These are phyloP conservation scores for Epinephelus awoara DNA, from an alignment of 2,797 vertebrate species.

Conservation along the genomic window DNA sequence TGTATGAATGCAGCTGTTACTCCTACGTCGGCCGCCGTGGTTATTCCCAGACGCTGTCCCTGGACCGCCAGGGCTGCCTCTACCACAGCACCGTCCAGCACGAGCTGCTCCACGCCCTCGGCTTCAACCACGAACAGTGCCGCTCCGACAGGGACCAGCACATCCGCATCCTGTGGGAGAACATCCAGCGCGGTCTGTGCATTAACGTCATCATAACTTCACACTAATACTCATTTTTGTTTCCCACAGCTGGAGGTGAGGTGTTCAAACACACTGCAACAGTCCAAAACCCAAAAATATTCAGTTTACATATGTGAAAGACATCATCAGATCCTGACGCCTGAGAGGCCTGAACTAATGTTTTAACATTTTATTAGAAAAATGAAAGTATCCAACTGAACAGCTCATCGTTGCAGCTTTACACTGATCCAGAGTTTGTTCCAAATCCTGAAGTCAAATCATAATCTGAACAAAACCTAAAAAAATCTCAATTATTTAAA, in stretches of 20 bases:
- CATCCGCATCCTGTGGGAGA: constrained; percentile 75
- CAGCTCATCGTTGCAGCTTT: too few relatives aligned
- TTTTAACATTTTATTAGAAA: too few relatives aligned
- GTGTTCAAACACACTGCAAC: too few relatives aligned
- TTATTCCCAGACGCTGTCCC: constrained; percentile 55
- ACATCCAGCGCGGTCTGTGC: constrained; percentile 61
- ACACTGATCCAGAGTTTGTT: too few relatives aligned
- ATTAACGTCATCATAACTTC: not conserved
- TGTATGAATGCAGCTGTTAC: constrained; percentile 57
- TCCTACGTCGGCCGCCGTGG: constrained; percentile 66
- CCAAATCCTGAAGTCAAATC: too few relatives aligned
- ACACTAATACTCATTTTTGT: too few relatives aligned
- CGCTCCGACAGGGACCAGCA: constrained; percentile 81
- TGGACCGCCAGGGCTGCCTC: constrained; percentile 75
- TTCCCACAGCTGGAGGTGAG: too few relatives aligned
- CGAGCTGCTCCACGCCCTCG: constrained; percentile 84
- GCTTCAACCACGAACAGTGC: constrained; percentile 84
- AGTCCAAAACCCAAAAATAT: too few relatives aligned
- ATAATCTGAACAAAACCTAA: too few relatives aligned
- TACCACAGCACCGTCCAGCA: constrained; percentile 82
- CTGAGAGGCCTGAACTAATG: not conserved
- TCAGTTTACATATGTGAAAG: not conserved
- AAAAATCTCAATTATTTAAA: too few relatives aligned
- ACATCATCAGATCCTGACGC: not conserved
- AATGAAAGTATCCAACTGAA: too few relatives aligned